Evolutionary conservation across 2,888 invertebrate genomes (phyloP).

Genomic region (Lissocephala sabroskyi): DNA sequence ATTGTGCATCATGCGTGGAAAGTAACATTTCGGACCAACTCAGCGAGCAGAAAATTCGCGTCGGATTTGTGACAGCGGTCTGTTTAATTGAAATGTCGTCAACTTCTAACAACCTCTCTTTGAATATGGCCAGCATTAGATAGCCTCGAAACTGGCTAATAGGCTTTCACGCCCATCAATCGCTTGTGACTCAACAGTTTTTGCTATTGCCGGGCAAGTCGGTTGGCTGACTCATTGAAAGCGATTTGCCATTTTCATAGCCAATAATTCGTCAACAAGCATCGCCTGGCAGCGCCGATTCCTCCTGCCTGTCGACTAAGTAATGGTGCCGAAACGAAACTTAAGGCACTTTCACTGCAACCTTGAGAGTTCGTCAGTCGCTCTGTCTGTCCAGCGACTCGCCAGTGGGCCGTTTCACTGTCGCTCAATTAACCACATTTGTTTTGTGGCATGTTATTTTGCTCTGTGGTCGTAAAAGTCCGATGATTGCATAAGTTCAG

Average conservation of each 20-base stretch:
- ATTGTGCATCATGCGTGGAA: too few relatives aligned
- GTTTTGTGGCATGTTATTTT: constrained; percentile 24
- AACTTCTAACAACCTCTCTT: too few relatives aligned
- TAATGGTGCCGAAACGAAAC: constrained; percentile 54
- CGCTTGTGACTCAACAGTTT: constrained; percentile 62
- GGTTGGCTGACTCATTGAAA: too few relatives aligned
- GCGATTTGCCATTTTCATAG: constrained; percentile 38
- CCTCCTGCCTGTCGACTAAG: constrained; percentile 25
- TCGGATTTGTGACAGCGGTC: too few relatives aligned
- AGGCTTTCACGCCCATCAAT: constrained; percentile 65
- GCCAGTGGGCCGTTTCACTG: constrained; percentile 6
- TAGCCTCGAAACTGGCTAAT: too few relatives aligned
- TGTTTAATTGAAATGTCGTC: too few relatives aligned
- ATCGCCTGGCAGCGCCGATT: constrained; percentile 51
- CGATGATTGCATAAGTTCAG: too few relatives aligned
- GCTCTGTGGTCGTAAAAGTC: too few relatives aligned
- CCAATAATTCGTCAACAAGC: constrained; percentile 57
- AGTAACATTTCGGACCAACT: too few relatives aligned
- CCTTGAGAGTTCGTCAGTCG: constrained; percentile 37
- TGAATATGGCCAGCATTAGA: too few relatives aligned
- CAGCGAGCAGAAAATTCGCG: too few relatives aligned
- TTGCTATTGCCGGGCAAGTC: too few relatives aligned
- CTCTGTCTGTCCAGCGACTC: neutral
- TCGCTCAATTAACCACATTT: constrained; percentile 55
- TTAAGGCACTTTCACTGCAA: constrained; percentile 66